Evolutionary conservation across 2,888 invertebrate genomes (phyloP).

Genomic region (Diaphora mendica): DNA sequence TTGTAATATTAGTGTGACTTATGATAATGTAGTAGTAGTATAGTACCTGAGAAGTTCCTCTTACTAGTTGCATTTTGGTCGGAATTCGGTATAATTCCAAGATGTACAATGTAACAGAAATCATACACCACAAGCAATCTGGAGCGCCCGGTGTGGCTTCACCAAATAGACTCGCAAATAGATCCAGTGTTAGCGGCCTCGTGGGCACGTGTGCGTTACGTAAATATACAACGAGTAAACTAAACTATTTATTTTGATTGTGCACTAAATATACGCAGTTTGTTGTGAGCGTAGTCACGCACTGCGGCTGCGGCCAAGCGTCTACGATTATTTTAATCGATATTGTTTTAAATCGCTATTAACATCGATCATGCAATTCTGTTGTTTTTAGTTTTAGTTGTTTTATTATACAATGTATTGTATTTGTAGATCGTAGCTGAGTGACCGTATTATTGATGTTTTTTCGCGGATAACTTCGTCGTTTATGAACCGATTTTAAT

Average conservation of each 20-base stretch:
- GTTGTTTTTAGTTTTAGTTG: not conserved
- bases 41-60: not conserved
- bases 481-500: too few relatives aligned
- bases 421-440: not conserved
- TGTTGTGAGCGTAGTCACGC: not conserved
- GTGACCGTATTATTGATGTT: not conserved
- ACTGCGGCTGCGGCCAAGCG: not conserved
- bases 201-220: conserved; percentile 2
- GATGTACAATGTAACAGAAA: not conserved
- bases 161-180: conserved; percentile 26
- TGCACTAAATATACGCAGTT: conserved; percentile 27
- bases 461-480: too few relatives aligned
- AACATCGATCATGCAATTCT: not conserved
- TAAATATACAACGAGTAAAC: conserved; percentile 30
- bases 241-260: conserved; percentile 46
- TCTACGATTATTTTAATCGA: not conserved
- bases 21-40: not conserved
- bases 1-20: not conserved
- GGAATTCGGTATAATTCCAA: not conserved
- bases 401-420: not conserved
- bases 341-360: not conserved
- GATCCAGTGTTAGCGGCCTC: conserved; percentile 9
- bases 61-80: not conserved
- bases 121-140: not conserved
- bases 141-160: not conserved